phyloP scores from a whole-genome alignment of 2,888 invertebrate genomes.

The Agrenia bidenticulata region DNA sequence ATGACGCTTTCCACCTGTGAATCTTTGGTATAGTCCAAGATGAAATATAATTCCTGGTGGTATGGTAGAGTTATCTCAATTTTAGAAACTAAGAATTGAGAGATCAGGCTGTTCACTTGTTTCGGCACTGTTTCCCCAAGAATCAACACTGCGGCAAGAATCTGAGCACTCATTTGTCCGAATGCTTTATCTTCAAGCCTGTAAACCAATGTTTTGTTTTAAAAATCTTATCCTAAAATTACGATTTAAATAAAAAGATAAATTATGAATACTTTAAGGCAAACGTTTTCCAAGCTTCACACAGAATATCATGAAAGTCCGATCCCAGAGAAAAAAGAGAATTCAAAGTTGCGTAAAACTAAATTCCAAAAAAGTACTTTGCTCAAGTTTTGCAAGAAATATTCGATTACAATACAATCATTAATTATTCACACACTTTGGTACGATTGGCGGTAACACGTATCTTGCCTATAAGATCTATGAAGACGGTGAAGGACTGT shows the following conservation, averaged over 20 bases:
- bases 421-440: slow-evolving; percentile 11
- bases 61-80: slow-evolving; percentile 7
- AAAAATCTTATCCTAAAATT: not conserved
- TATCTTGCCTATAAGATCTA: slow-evolving; percentile 27
- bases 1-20: slow-evolving; percentile 8
- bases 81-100: slow-evolving; percentile 26
- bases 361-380: not conserved
- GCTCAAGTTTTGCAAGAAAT: no score
- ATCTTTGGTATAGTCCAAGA: slow-evolving; percentile 25
- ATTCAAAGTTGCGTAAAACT: slow-evolving; percentile 39
- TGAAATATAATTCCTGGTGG: slow-evolving; percentile 30
- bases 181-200: slow-evolving; percentile 37
- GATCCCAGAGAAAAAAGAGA: slow-evolving; percentile 32
- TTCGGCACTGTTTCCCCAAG: slow-evolving; percentile 17
- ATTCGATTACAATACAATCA: not conserved
- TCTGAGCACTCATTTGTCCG: slow-evolving; percentile 34
- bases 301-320: slow-evolving; percentile 27
- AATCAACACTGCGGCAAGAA: slow-evolving; percentile 35
- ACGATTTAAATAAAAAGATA: not conserved
- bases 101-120: slow-evolving; percentile 31
- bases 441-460: slow-evolving; percentile 24
- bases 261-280: slow-evolving; percentile 30
- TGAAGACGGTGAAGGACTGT: slow-evolving; percentile 25
- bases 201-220: not conserved
- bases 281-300: slow-evolving; percentile 40